Evolutionary conservation across 1,140 invertebrate species (phyloP).

Genomic region (Hormaphis cornu): DNA sequence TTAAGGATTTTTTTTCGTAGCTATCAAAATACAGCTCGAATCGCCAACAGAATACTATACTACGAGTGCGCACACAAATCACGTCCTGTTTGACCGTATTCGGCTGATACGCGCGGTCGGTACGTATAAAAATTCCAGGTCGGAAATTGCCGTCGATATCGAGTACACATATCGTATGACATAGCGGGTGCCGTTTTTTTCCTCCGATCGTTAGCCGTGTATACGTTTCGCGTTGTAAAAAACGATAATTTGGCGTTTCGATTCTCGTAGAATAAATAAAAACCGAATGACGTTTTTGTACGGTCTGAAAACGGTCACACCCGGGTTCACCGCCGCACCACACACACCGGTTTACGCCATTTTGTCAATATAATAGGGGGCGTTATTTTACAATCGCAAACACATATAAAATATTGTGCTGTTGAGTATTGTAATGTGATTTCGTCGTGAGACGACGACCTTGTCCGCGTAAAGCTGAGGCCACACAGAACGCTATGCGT

Average conservation of each 20-base stretch:
- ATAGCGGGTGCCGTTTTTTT: constrained; percentile 8
- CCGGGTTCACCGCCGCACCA: background rate
- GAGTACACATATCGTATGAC: background rate
- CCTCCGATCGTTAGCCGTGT: background rate
- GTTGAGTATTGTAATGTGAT: too few relatives aligned
- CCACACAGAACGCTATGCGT: too few relatives aligned
- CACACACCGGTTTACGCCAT: too few relatives aligned
- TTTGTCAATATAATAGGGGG: too few relatives aligned
- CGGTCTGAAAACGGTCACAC: background rate
- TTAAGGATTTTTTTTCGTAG: background rate
- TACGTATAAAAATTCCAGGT: background rate
- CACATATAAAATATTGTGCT: too few relatives aligned
- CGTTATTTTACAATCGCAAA: too few relatives aligned
- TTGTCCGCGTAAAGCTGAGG: too few relatives aligned
- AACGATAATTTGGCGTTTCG: background rate
- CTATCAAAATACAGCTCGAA: too few relatives aligned
- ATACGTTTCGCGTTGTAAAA: too few relatives aligned
- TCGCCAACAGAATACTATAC: constrained; percentile 13
- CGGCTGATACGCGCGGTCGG: too few relatives aligned
- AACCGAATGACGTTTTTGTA: background rate
- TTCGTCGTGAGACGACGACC: too few relatives aligned
- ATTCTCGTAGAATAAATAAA: background rate
- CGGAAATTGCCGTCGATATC: background rate
- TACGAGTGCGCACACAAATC: too few relatives aligned
- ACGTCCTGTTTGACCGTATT: background rate